phyloP scores from a whole-genome alignment of 2,113 vertebrate genomes.

The Semnornis frantzii region DNA sequence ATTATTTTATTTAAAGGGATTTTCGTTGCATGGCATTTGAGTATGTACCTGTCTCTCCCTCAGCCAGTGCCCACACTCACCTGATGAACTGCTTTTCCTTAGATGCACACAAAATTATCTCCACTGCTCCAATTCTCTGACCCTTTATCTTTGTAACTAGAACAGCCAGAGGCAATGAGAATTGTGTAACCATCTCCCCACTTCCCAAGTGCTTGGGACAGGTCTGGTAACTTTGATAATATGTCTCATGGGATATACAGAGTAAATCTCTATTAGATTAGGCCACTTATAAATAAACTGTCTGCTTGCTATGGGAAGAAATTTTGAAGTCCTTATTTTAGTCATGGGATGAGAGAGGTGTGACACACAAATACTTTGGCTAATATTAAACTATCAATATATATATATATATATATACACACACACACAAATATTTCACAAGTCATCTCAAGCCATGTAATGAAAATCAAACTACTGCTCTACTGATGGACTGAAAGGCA shows the following conservation, averaged over 20 bases:
- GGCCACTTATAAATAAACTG: conserved; percentile 56
- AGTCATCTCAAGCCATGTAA: neutral
- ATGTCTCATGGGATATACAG: neutral
- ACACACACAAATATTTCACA: neutral
- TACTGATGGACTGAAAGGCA: neutral
- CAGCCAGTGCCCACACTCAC: neutral
- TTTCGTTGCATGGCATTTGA: neutral
- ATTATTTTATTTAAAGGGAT: neutral
- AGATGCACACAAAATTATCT: conserved; percentile 45
- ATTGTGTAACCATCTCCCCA: conserved; percentile 60
- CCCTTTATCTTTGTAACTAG: conserved; percentile 58
- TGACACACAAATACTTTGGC: neutral
- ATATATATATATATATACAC: no score
- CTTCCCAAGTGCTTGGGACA: conserved; percentile 53
- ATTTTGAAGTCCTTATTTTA: neutral
- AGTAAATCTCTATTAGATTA: conserved; percentile 50
- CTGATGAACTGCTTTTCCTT: neutral
- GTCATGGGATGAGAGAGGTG: neutral
- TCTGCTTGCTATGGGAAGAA: neutral
- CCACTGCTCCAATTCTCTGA: conserved; percentile 50
- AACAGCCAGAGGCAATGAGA: conserved; percentile 57
- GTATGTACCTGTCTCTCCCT: neutral
- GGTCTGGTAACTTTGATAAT: conserved; percentile 36
- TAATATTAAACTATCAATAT: neutral
- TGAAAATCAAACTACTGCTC: neutral